Conservation (phyloP, 1,140 invertebrate species). For the Triops cancriformis region DNA sequence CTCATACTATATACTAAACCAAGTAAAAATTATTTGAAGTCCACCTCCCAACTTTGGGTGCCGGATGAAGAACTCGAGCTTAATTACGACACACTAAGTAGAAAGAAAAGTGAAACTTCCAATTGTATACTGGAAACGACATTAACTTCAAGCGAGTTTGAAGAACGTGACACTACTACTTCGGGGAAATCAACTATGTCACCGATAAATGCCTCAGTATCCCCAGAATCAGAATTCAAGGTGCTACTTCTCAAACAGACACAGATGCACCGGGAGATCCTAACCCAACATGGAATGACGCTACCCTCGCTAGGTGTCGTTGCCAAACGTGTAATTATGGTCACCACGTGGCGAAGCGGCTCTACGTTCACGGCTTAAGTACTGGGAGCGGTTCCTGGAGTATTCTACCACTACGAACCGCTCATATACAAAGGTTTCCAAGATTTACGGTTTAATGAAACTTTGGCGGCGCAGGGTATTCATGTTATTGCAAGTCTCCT, state of each 20-base stretch:
- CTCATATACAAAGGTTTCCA: background rate
- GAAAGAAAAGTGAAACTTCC: no score
- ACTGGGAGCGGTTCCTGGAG: background rate
- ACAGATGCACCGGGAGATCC: background rate
- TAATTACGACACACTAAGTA: background rate
- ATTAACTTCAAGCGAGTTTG: background rate
- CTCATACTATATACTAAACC: background rate
- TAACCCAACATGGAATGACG: background rate
- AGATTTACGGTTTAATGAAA: background rate
- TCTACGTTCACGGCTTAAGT: slow-evolving; percentile 79
- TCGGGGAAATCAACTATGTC: background rate
- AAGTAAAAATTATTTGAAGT: background rate
- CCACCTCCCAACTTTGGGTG: background rate
- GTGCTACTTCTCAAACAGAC: background rate
- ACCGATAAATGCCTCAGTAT: background rate
- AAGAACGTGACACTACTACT: background rate
- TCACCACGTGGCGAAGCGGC: slow-evolving; percentile 75
- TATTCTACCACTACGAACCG: background rate
- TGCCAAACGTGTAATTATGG: slow-evolving; percentile 45
- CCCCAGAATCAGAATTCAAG: background rate
- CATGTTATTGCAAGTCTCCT: background rate
- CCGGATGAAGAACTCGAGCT: background rate
- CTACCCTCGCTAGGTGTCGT: background rate
- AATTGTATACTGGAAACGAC: background rate
- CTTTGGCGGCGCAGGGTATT: background rate